These are phyloP conservation scores for Mugil cephalus DNA, from an alignment of 2,113 vertebrate species.

Conservation along the genomic window DNA sequence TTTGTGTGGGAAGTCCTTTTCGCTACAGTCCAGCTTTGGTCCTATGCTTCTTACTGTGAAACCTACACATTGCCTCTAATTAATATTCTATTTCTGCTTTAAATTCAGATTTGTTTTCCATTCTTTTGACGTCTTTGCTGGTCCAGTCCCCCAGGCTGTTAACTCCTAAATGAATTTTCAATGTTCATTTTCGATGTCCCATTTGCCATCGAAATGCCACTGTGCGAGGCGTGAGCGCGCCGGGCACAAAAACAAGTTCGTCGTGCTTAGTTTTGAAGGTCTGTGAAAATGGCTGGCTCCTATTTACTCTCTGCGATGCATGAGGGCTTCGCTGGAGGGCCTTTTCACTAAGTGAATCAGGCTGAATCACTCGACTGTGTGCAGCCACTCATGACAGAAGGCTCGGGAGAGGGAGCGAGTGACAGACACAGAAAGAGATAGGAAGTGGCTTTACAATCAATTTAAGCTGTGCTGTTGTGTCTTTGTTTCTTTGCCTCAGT, in stretches of 20 bases:
- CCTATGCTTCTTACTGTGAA: background rate
- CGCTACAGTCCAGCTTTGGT: slow-evolving; percentile 3
- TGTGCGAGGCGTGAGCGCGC: slow-evolving; percentile 26
- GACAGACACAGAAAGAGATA: slow-evolving; percentile 55
- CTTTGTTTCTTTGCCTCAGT: slow-evolving; percentile 44
- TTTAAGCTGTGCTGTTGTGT: slow-evolving; percentile 49
- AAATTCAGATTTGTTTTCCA: background rate
- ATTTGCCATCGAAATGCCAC: slow-evolving; percentile 48
- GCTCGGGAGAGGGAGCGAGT: slow-evolving; percentile 40
- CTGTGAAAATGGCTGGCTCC: slow-evolving; percentile 59
- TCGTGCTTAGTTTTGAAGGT: slow-evolving; percentile 27
- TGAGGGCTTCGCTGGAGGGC: slow-evolving; percentile 68
- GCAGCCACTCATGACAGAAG: slow-evolving; percentile 69
- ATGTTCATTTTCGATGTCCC: slow-evolving; percentile 37
- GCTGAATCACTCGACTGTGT: slow-evolving; percentile 69
- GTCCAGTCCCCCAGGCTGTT: slow-evolving; percentile 7
- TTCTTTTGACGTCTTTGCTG: slow-evolving; percentile 28
- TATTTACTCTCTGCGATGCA: slow-evolving; percentile 59
- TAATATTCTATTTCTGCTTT: background rate
- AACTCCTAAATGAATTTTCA: slow-evolving; percentile 41
- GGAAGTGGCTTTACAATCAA: slow-evolving; percentile 66
- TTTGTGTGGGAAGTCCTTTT: background rate
- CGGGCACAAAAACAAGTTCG: slow-evolving; percentile 19
- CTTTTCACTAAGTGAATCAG: slow-evolving; percentile 75
- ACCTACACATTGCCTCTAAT: slow-evolving; percentile 8